Conservation (phyloP, 2,797 vertebrate genomes). For the Acomys russatus region DNA sequence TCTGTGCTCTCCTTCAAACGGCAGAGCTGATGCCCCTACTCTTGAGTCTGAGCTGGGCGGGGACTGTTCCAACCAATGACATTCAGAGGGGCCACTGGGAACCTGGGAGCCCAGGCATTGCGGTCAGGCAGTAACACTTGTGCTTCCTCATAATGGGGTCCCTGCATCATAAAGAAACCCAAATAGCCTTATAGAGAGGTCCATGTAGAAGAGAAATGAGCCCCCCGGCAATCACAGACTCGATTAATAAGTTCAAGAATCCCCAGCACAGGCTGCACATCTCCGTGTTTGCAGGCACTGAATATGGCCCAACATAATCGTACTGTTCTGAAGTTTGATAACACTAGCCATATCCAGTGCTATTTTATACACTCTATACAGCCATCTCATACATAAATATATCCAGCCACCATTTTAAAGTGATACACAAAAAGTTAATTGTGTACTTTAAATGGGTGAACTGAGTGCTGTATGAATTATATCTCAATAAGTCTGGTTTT, state of each 20-base stretch:
- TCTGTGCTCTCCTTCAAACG: not conserved
- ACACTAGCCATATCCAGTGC: not conserved
- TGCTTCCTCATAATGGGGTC: not conserved
- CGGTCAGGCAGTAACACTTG: not conserved
- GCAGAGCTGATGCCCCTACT: not conserved
- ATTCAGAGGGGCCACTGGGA: not conserved
- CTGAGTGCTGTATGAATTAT: not conserved
- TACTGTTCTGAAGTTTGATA: not conserved
- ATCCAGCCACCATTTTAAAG: not conserved
- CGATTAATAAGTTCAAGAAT: not conserved
- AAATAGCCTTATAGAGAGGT: not conserved
- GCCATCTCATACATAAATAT: not conserved
- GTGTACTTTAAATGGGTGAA: not conserved
- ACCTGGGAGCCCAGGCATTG: not conserved
- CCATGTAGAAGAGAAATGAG: not conserved
- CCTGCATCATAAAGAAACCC: not conserved
- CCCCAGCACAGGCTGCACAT: not conserved
- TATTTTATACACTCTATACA: not conserved
- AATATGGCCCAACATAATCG: not conserved
- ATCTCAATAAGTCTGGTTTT: not conserved
- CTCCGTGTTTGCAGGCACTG: not conserved
- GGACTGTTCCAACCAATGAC: not conserved
- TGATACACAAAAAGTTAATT: not conserved
- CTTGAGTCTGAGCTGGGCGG: not conserved
- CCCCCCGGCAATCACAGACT: not conserved